Evolutionary conservation across 2,113 vertebrate genomes (phyloP), one percentile per base, ranked within the genome.

Genomic region (Marmota monax): DNA sequence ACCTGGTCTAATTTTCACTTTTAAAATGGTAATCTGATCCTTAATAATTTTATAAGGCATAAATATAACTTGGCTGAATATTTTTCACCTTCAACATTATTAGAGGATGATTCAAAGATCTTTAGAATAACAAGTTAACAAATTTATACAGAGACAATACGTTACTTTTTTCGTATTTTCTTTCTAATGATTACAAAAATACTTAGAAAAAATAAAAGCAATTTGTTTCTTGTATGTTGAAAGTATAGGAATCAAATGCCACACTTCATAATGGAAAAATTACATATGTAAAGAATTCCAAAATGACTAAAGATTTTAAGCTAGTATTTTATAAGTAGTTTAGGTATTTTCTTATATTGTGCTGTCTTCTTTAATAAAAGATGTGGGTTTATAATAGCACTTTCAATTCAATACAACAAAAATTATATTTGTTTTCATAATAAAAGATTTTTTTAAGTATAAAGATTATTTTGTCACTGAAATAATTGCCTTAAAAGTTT

Each of bases 71-170:
- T 76, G 53, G 3, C 17, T 58, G 76, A 84, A 37, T 80, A 74
- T 76, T 56, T 18, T 51, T 79, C 22, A 73, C 96, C 88, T 94
- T 42, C 84, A 7, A 23, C 0, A 23, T 76, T 96, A 37, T 70
- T 53, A 96, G 58, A 83, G 96, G 85, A 92, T 95, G 69, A 96
- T 79, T 83, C 27, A 87, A 97, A 93, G 76, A 34, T 96, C 95
- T 96, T 22, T 95, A 45, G 34, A 94, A 97, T 95, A 98, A 96
- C 83, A 82, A 97, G 88, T 29, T 97, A 94, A 92, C 78, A 96
- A 96, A 96, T 96, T 90, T 91, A 97, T 82, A 63, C 27, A 65
- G 88, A 96, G 29, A 88, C 92, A 65, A 88, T 76, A 94, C 96
- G 5, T 39, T 77, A 37, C 18, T 93, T 53, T 39, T 95, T 96